These are phyloP conservation scores for Muscidifurax raptorellus DNA, from an alignment of 1,140 invertebrate genomes.

Conservation along the genomic window DNA sequence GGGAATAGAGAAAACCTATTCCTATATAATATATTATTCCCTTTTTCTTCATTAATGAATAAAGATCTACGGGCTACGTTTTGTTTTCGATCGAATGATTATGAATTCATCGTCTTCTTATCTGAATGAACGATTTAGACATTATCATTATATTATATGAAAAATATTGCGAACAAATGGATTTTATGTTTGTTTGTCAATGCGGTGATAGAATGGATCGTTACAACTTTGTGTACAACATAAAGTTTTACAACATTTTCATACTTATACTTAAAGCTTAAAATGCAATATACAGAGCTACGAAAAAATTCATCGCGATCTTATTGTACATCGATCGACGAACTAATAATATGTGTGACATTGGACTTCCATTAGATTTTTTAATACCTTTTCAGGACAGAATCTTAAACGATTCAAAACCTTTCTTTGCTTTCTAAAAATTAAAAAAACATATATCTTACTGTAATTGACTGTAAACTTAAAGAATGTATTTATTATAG, in stretches of 20 bases:
- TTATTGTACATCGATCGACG: no score
- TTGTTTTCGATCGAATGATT: slow-evolving; percentile 7
- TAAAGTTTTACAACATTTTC: not conserved
- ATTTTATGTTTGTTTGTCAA: not conserved
- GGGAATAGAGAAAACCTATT: slow-evolving; percentile 39
- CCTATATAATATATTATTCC: slow-evolving; percentile 20
- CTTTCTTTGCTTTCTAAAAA: no score
- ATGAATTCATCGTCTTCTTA: not conserved
- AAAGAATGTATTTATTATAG: no score
- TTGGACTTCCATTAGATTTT: no score
- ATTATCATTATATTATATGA: not conserved
- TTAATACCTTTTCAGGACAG: no score
- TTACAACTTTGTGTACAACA: not conserved
- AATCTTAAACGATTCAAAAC: no score
- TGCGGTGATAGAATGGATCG: not conserved
- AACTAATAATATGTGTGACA: no score
- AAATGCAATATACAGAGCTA: slow-evolving; percentile 6
- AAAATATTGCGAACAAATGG: slow-evolving; percentile 13
- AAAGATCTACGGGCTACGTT: slow-evolving; percentile 7
- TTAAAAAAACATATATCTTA: no score
- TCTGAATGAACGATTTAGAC: not conserved
- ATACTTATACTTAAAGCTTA: not conserved
- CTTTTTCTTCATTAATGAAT: slow-evolving; percentile 3
- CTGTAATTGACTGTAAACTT: no score
- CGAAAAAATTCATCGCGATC: not conserved